Base-by-base conservation (phyloP, 1,140 invertebrate species). In the Ceratitis capitata region DNA sequence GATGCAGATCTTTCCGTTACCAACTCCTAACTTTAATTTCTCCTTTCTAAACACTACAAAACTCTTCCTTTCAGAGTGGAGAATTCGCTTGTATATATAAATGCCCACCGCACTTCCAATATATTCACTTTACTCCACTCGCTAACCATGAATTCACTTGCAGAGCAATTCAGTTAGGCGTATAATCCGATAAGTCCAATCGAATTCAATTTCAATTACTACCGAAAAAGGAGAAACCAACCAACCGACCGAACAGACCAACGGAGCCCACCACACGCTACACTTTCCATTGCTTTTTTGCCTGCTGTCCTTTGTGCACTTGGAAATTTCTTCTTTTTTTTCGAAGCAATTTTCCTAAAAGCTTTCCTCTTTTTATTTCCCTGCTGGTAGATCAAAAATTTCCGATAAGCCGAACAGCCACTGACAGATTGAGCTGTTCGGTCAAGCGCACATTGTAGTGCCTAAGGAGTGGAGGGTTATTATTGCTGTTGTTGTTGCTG, bases 341-440 rank as follows among this genome's bases (percentile, higher is more conserved):
- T n/a, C 42, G 23, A 78, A 47, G 69, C n/a, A 78, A 78, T 78
- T 78, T 78, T 78, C 69, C 69, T 78, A 78, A 78, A 78, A 78
- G 69, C 69, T 45, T 78, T 78, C 45, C n/a, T n/a, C n/a, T n/a
- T n/a, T n/a, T n/a, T n/a, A n/a, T n/a, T n/a, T n/a, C n/a, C n/a
- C 23, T 78, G 19, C 35, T 26, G 6, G 58, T 14, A 78, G 69
- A 78, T 78, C 69, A 45, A 78, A 78, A 45, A 78, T 45, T 78
- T 78, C 39, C 69, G 69, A 78, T 78, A 78, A 78, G 32, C 42
- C 32, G n/a, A 45, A 78, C 69, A 78, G 42, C 39, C 69, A 47
- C 69, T 78, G 69, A 78, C 69, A 78, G 69, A 78, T 78, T 78
- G 39, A 78, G 69, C 39, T 78, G 69, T 45, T 47, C 69, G 69